phyloP scores from a whole-genome alignment of 2,888 invertebrate genomes.

The Drosophila phalerata region DNA sequence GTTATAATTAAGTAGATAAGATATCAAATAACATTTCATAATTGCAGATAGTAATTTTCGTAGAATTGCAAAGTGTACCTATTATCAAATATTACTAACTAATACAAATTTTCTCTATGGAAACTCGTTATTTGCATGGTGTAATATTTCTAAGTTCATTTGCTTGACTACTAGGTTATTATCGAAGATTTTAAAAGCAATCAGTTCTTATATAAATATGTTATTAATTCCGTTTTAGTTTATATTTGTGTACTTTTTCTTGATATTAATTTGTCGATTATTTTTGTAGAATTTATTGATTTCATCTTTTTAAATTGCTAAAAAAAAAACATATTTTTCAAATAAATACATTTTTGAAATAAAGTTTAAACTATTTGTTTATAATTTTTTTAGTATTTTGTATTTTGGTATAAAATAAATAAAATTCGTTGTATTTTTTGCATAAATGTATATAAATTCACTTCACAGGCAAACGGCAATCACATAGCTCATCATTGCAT shows the following conservation, averaged over 20 bases:
- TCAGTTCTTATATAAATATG: too few species aligned
- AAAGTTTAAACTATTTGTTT: not conserved
- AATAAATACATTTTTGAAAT: not conserved
- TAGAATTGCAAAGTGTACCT: not conserved
- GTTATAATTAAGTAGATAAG: not conserved
- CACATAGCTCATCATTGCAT: slow-evolving; percentile 1
- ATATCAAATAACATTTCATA: not conserved
- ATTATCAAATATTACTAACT: too few species aligned
- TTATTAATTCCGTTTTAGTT: too few species aligned
- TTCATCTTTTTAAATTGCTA: too few species aligned
- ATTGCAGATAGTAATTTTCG: not conserved
- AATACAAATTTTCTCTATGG: not conserved
- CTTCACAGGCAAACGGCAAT: slow-evolving; percentile 10
- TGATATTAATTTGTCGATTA: not conserved
- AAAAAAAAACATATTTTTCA: not conserved
- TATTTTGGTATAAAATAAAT: slow-evolving; percentile 48
- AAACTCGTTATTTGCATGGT: not conserved
- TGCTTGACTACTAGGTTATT: not conserved
- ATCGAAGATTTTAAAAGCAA: not conserved
- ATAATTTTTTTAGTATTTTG: slow-evolving; percentile 2
- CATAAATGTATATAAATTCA: slow-evolving; percentile 24
- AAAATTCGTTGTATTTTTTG: slow-evolving; percentile 43
- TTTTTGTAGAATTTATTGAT: not conserved
- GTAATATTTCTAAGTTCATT: not conserved
- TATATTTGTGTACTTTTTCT: not conserved